Conservation (phyloP, 2,797 vertebrate species). For the Synaphobranchus kaupii region DNA sequence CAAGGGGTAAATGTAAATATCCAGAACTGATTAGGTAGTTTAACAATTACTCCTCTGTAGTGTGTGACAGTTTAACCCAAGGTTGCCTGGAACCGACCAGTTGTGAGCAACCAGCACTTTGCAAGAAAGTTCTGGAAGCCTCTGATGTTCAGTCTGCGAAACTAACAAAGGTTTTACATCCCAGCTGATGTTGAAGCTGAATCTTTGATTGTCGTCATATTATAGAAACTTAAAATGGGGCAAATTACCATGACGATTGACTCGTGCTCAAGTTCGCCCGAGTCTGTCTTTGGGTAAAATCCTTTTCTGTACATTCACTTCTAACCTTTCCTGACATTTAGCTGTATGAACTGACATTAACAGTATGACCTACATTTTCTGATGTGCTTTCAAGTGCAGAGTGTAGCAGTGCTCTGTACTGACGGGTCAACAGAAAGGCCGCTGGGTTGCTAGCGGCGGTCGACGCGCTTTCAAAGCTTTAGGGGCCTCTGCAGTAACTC, state of each 20-base stretch:
- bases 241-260: not conserved
- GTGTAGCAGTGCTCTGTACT: not conserved
- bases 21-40: not conserved
- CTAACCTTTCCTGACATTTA: constrained; percentile 7
- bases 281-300: not conserved
- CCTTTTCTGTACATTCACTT: not conserved
- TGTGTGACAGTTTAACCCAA: not conserved
- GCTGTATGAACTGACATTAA: not conserved
- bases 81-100: not conserved
- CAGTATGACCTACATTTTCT: not conserved
- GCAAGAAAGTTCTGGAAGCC: not conserved
- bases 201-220: not conserved
- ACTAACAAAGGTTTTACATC: not conserved
- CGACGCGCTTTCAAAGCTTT: not conserved
- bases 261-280: not conserved
- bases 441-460: not conserved
- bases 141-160: not conserved
- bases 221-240: not conserved
- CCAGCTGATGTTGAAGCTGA: not conserved
- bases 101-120: not conserved
- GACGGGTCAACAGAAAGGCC: not conserved
- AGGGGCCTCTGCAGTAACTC: not conserved
- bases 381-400: not conserved
- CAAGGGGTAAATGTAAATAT: not conserved
- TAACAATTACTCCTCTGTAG: not conserved